Percentiles rank a stretch among this genome's conserved stretches.
Evolutionary conservation across 2,888 invertebrate species (phyloP).

Genomic region (Meganola albula): DNA sequence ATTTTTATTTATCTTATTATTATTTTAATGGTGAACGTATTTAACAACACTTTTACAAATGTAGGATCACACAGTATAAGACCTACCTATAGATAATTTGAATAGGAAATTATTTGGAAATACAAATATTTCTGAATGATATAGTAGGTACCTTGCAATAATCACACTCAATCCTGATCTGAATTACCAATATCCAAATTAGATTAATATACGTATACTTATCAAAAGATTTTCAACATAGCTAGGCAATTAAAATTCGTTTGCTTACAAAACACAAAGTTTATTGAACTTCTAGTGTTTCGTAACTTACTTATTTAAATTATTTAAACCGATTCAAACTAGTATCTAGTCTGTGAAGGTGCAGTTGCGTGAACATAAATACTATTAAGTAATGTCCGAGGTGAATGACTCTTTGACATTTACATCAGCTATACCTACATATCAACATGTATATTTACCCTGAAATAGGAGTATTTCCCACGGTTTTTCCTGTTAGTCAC

Average conservation of each 20-base stretch:
- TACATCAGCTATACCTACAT: conserved; percentile 23
- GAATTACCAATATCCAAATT: too few relatives aligned
- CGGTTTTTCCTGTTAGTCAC: conserved; percentile 28
- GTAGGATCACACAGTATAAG: too few relatives aligned
- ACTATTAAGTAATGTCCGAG: conserved; percentile 29
- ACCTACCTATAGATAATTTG: too few relatives aligned
- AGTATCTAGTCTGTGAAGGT: conserved; percentile 28
- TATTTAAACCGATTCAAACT: conserved; percentile 28
- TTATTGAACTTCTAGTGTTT: conserved; percentile 29
- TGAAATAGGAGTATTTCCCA: conserved; percentile 23
- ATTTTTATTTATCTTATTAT: too few relatives aligned
- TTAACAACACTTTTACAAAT: too few relatives aligned
- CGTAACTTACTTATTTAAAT: conserved; percentile 28
- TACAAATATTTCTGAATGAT: too few relatives aligned
- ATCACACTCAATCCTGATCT: too few relatives aligned
- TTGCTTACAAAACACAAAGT: conserved; percentile 24
- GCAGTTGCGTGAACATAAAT: conserved; percentile 30
- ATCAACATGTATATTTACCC: conserved; percentile 11
- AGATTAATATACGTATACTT: too few relatives aligned
- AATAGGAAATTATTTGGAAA: too few relatives aligned
- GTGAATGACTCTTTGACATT: conserved; percentile 31
- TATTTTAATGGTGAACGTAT: too few relatives aligned
- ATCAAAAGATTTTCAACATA: conserved; percentile 9
- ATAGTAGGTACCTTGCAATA: too few relatives aligned
- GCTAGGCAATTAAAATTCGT: conserved; percentile 10